A percentile compares a stretch with the other conserved stretches of the same genome.
These are phyloP conservation scores for Rhinogobio ventralis DNA, from an alignment of 2,797 vertebrate genomes.

Conservation along the genomic window DNA sequence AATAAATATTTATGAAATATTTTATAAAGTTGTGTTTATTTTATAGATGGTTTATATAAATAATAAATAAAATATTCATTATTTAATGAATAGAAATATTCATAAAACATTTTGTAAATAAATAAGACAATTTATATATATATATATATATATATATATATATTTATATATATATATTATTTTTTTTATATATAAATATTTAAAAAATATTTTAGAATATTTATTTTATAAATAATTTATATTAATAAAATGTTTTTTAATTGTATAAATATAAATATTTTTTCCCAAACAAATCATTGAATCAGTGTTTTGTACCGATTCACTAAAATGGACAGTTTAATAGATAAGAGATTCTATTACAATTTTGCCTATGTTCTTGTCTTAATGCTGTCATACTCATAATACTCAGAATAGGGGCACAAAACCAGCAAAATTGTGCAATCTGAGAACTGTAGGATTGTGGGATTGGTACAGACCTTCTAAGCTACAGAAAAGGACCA, in stretches of 20 bases:
- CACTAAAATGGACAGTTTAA: not conserved
- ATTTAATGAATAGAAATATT: not conserved
- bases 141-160: not conserved
- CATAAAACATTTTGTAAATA: not conserved
- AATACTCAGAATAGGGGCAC: not conserved
- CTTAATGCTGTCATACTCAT: not conserved
- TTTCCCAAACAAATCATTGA: not conserved
- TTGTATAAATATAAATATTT: not conserved
- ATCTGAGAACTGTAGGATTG: not conserved
- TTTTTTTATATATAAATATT: not conserved
- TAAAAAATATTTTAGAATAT: not conserved
- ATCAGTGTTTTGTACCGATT: not conserved
- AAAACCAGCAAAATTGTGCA: not conserved
- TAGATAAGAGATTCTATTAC: not conserved
- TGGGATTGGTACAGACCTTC: not conserved
- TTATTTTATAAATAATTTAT: not conserved
- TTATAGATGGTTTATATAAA: too few relatives aligned
- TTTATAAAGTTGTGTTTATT: not conserved
- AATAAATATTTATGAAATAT: not conserved
- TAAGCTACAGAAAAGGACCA: constrained; percentile 10
- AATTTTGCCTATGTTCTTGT: not conserved
- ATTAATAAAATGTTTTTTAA: not conserved
- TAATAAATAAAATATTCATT: not conserved
- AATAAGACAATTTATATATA: not conserved
- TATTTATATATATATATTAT: not conserved